Evolutionary conservation across 2,888 invertebrate species (phyloP).

Genomic region (Lordiphosa andalusiaca): DNA sequence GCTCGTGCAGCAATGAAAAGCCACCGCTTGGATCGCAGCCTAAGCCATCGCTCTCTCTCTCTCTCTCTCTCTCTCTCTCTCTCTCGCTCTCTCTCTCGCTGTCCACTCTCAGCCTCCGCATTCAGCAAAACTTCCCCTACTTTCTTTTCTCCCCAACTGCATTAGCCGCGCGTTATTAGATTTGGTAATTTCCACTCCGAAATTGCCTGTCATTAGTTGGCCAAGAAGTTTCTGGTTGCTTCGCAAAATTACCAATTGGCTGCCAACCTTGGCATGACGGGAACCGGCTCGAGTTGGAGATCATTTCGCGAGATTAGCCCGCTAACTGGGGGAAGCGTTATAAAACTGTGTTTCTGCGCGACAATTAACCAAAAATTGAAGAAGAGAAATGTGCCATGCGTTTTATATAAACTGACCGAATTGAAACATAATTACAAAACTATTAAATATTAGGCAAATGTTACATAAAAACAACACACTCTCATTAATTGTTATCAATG

Average conservation of each 20-base stretch:
- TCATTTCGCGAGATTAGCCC: no score
- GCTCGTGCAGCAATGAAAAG: slow-evolving; percentile 48
- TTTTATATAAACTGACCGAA: no score
- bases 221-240: slow-evolving; percentile 37
- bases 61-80: slow-evolving; percentile 1
- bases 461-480: no score
- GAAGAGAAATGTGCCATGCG: no score
- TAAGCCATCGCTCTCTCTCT: slow-evolving; percentile 1
- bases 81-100: neutral
- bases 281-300: no score
- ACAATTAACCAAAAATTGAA: no score
- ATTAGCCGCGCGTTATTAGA: slow-evolving; percentile 61
- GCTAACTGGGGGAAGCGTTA: no score
- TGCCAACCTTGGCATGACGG: neutral
- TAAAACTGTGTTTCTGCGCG: no score
- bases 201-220: slow-evolving; percentile 54
- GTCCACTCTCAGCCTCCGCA: neutral
- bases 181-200: slow-evolving; percentile 48
- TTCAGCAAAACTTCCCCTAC: slow-evolving; percentile 28
- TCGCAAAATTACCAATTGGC: slow-evolving; percentile 35
- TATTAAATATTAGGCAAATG: no score
- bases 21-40: slow-evolving; percentile 17
- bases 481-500: no score
- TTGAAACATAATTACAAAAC: no score
- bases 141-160: slow-evolving; percentile 38